Evolutionary conservation across 2,797 vertebrate species (phyloP).

Genomic region (Antrozous pallidus): DNA sequence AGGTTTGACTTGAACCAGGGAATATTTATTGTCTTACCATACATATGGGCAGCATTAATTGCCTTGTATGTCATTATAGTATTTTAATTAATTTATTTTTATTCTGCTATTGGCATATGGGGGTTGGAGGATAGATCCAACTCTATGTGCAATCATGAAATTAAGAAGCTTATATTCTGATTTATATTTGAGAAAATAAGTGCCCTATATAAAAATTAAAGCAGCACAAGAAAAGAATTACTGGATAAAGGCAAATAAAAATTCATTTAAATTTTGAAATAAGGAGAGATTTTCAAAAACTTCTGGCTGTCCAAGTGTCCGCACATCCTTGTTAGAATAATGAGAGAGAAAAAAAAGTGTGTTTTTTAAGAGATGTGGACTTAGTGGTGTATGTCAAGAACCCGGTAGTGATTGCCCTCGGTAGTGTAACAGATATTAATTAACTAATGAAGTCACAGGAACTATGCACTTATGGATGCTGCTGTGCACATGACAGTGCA

Average conservation of each 20-base stretch:
- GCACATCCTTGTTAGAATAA: not conserved
- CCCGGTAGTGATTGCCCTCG: not conserved
- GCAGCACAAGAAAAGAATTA: not conserved
- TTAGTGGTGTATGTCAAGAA: not conserved
- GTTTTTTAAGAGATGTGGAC: not conserved
- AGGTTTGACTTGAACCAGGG: not conserved
- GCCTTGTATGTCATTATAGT: not conserved
- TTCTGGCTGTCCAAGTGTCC: not conserved
- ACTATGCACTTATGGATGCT: not conserved
- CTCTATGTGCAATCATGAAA: not conserved
- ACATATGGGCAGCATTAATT: not conserved
- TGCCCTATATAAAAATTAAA: not conserved
- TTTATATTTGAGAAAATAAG: not conserved
- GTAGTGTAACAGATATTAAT: not conserved
- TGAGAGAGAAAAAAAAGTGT: not conserved
- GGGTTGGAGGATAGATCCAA: not conserved
- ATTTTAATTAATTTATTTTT: slow-evolving; percentile 14
- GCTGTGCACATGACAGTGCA: not conserved
- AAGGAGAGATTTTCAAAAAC: not conserved
- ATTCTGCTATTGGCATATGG: not conserved
- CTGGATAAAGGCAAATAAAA: not conserved
- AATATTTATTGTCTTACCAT: not conserved
- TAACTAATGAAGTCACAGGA: not conserved
- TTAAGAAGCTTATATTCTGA: not conserved
- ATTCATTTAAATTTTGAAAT: not conserved